Evolutionary conservation across 2,113 vertebrate species (phyloP).

Genomic region (Alectura lathami): DNA sequence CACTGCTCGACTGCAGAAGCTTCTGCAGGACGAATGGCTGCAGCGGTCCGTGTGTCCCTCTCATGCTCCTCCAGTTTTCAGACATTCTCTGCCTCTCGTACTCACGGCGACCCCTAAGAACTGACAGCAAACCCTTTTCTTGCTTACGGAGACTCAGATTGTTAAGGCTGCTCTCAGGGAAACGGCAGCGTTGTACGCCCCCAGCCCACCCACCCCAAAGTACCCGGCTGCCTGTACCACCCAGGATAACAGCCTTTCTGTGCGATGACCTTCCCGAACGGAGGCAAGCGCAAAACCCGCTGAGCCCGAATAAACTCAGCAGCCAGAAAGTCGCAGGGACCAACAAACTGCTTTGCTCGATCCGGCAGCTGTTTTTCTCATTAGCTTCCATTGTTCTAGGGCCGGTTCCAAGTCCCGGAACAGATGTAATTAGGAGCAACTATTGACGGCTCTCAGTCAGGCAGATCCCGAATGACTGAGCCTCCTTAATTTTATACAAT

Average conservation of each 20-base stretch:
- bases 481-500: conserved; percentile 11
- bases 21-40: conserved; percentile 25
- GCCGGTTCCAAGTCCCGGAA: neutral
- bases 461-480: neutral
- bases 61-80: neutral
- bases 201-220: neutral
- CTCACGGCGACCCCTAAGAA: neutral
- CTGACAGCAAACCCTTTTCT: neutral
- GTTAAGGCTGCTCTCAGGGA: neutral
- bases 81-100: neutral
- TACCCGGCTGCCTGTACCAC: neutral
- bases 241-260: neutral
- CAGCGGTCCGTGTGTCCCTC: neutral
- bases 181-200: neutral
- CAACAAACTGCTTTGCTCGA: neutral
- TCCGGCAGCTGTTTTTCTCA: conserved; percentile 20
- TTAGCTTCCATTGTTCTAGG: conserved; percentile 14
- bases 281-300: neutral
- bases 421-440: conserved; percentile 5
- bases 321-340: neutral
- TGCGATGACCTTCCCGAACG: conserved; percentile 40
- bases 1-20: conserved; percentile 20
- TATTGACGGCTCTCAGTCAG: conserved; percentile 15
- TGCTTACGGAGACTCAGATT: neutral
- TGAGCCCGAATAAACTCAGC: neutral